Evolutionary conservation across 2,888 invertebrate genomes (phyloP).

Genomic region (Clunio marinus): DNA sequence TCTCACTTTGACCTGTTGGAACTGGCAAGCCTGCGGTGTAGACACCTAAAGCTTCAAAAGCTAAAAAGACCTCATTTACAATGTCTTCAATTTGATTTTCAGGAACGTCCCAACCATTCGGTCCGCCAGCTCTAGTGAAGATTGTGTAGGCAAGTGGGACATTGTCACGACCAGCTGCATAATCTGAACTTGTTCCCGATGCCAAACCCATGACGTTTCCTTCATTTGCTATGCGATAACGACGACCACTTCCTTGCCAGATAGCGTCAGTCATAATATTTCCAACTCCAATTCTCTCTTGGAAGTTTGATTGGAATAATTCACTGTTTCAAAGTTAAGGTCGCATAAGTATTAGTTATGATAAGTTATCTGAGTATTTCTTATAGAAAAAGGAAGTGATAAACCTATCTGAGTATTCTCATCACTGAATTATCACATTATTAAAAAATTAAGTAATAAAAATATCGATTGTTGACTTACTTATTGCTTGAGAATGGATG

Average conservation of each 20-base stretch:
- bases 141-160: slow-evolving; percentile 61
- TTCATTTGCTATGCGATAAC: slow-evolving; percentile 56
- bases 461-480: neutral
- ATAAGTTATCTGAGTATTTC: too few species aligned
- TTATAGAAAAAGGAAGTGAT: too few species aligned
- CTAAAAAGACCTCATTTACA: neutral
- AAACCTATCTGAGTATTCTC: too few species aligned
- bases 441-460: slow-evolving; percentile 42
- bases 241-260: slow-evolving; percentile 45
- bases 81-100: neutral
- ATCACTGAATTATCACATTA: too few species aligned
- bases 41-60: neutral
- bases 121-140: slow-evolving; percentile 51
- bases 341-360: neutral
- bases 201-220: slow-evolving; percentile 56
- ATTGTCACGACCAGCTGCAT: slow-evolving; percentile 57
- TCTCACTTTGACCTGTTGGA: too few species aligned
- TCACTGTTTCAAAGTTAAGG: slow-evolving; percentile 59
- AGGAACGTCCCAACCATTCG: neutral
- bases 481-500: neutral
- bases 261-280: slow-evolving; percentile 52
- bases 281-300: slow-evolving; percentile 52
- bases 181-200: slow-evolving; percentile 63
- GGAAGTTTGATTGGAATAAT: slow-evolving; percentile 51
- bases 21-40: too few species aligned